phyloP scores from a whole-genome alignment of 2,113 vertebrate genomes.

The Sterrhoptilus dennistouni region DNA sequence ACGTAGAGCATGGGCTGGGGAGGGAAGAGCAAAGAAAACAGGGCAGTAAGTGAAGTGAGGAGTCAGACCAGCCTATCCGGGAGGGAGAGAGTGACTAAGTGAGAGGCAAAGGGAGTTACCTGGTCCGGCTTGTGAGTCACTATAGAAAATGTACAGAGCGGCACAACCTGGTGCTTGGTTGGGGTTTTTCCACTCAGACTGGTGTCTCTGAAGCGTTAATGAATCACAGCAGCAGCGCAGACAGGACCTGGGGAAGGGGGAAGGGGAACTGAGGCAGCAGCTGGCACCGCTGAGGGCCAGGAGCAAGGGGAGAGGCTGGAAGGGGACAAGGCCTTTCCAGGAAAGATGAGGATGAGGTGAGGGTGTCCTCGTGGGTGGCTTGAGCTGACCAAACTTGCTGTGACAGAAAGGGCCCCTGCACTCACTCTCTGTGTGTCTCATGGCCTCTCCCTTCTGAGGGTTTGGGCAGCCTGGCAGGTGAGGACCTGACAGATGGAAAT shows the following conservation, averaged over 20 bases:
- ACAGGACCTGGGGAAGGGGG: background rate
- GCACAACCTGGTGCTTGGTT: constrained; percentile 29
- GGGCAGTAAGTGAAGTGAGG: background rate
- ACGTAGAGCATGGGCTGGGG: background rate
- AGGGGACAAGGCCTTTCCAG: background rate
- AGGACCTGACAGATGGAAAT: background rate
- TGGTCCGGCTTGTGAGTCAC: constrained; percentile 51
- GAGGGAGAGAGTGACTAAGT: constrained; percentile 50
- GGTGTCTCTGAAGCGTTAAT: constrained; percentile 12
- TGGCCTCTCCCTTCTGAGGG: background rate
- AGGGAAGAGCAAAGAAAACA: background rate
- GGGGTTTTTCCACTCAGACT: constrained; percentile 48
- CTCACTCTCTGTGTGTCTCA: background rate
- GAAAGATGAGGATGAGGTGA: background rate
- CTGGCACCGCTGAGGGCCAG: background rate
- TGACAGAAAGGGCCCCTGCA: background rate
- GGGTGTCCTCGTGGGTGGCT: background rate
- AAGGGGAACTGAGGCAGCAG: background rate
- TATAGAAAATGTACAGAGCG: constrained; percentile 13
- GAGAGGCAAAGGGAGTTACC: constrained; percentile 35
- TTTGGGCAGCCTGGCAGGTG: background rate
- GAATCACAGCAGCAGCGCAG: background rate
- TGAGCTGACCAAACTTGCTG: background rate
- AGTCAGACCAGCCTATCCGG: constrained; percentile 4
- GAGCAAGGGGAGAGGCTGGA: background rate